These are phyloP conservation scores for Ophthalmolycus amberensis DNA, from an alignment of 2,113 vertebrate genomes.

Conservation along the genomic window DNA sequence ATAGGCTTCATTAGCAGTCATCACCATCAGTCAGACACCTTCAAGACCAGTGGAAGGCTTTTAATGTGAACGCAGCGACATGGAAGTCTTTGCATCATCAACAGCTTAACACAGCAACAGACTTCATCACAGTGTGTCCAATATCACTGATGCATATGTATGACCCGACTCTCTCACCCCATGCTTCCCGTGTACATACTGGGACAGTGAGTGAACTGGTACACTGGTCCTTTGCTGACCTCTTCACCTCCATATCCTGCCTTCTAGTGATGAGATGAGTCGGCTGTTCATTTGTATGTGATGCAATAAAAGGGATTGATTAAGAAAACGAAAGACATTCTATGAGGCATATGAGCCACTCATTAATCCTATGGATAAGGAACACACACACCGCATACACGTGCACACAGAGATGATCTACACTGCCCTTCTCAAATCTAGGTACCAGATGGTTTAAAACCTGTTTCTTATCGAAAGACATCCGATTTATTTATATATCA, in stretches of 20 bases:
- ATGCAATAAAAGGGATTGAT: slow-evolving; percentile 17
- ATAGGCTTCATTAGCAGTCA: background rate
- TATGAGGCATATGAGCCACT: background rate
- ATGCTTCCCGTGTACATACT: background rate
- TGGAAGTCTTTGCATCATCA: background rate
- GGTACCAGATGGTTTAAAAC: background rate
- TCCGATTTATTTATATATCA: no score
- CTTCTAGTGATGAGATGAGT: slow-evolving; percentile 29
- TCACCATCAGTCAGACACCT: background rate
- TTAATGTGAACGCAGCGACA: slow-evolving; percentile 1
- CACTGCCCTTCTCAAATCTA: background rate
- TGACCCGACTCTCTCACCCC: background rate
- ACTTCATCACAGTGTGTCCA: background rate
- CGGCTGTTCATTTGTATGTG: slow-evolving; percentile 17
- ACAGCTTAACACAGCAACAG: no score
- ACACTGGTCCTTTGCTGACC: background rate
- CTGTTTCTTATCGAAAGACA: no score
- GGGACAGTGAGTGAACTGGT: no score
- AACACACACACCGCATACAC: background rate
- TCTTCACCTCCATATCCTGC: slow-evolving; percentile 18
- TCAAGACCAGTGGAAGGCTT: background rate
- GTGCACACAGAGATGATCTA: background rate
- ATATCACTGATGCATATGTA: background rate
- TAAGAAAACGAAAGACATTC: background rate
- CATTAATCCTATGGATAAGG: background rate